Conservation (phyloP, 1,140 invertebrate species). For the Aphidius ervi region DNA sequence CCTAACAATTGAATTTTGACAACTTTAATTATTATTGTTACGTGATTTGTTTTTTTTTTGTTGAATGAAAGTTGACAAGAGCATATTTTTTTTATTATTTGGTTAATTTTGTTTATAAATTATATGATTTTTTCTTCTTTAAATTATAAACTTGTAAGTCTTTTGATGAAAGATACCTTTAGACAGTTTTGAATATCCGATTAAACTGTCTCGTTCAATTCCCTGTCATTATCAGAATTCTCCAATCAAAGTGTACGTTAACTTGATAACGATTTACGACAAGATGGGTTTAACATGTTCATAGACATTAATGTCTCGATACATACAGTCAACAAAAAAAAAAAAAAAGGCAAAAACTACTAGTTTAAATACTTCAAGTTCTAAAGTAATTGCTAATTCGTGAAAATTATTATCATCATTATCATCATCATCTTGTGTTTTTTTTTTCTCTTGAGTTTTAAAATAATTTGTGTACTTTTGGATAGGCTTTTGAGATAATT, state of each 20-base stretch:
- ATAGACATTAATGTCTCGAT: constrained; percentile 7
- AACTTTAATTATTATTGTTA: too few species aligned
- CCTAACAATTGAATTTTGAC: too few species aligned
- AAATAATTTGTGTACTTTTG: too few species aligned
- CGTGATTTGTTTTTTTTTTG: too few species aligned
- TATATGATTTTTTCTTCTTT: too few species aligned
- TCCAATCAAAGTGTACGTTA: constrained; percentile 49
- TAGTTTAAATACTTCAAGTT: background rate
- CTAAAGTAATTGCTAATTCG: too few species aligned
- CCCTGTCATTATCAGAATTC: constrained; percentile 45
- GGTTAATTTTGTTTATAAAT: constrained; percentile 32
- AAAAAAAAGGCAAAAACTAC: background rate
- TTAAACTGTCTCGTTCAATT: constrained; percentile 41
- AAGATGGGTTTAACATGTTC: constrained; percentile 23
- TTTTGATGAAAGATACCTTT: constrained; percentile 13
- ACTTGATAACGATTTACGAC: constrained; percentile 30
- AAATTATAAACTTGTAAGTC: constrained; percentile 27
- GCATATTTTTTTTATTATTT: background rate
- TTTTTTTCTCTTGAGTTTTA: too few species aligned
- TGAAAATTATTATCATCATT: too few species aligned
- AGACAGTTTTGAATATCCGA: constrained; percentile 48
- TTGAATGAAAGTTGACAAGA: background rate
- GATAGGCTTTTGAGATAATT: too few species aligned
- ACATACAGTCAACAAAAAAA: background rate
- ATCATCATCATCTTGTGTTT: too few species aligned